Evolutionary conservation across 92 coral and sea anemone genomes (phyloP).

Genomic region (Bergia sp.): DNA sequence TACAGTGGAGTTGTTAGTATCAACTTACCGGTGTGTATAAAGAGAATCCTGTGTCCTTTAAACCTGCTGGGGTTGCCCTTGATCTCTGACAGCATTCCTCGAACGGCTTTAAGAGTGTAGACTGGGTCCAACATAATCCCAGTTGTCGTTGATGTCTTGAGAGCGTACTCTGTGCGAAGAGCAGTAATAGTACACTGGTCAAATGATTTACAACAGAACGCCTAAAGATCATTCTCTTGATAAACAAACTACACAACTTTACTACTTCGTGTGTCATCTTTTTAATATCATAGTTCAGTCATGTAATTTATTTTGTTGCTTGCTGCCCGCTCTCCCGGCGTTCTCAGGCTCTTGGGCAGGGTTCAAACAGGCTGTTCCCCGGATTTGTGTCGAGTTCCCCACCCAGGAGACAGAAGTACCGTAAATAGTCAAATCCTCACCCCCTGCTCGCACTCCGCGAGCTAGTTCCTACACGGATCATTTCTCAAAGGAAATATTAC

Average conservation of each 20-base stretch:
- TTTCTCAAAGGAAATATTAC: too few relatives aligned
- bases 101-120: conserved; percentile 74
- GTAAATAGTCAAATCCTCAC: too few relatives aligned
- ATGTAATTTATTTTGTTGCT: too few relatives aligned
- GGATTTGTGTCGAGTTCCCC: too few relatives aligned
- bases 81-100: conserved; percentile 89
- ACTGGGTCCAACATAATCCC: conserved; percentile 87
- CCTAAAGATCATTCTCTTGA: background rate
- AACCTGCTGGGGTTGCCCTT: conserved; percentile 71
- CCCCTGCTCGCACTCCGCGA: too few relatives aligned
- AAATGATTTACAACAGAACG: background rate
- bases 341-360: too few relatives aligned
- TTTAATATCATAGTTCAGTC: too few relatives aligned
- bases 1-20: background rate
- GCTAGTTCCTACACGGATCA: too few relatives aligned
- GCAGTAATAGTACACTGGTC: background rate
- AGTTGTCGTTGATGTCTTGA: conserved; percentile 68
- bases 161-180: conserved; percentile 58
- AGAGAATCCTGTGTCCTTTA: conserved; percentile 74
- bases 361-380: too few relatives aligned
- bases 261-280: background rate
- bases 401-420: too few relatives aligned
- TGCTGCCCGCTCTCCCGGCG: too few relatives aligned
- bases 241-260: background rate
- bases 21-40: conserved; percentile 75